These are phyloP conservation scores for Orchesella cincta DNA, from an alignment of 1,140 invertebrate species.

Conservation along the genomic window DNA sequence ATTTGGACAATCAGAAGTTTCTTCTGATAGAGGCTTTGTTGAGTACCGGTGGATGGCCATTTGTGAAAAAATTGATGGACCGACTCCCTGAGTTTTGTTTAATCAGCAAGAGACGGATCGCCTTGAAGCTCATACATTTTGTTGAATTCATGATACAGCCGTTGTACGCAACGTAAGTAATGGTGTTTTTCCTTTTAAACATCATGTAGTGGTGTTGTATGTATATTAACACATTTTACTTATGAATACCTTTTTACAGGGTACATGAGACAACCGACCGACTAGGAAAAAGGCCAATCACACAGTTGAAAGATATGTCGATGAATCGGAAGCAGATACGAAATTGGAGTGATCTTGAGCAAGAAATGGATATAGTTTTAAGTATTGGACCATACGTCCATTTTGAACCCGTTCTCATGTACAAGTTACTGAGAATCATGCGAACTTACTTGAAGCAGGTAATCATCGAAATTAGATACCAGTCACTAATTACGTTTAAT, in stretches of 20 bases:
- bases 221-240: neutral
- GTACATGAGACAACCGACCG: conserved; percentile 58
- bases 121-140: conserved; percentile 74
- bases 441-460: conserved; percentile 60
- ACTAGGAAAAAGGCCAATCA: neutral
- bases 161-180: conserved; percentile 75
- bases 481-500: neutral
- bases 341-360: neutral
- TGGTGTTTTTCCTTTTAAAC: neutral
- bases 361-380: conserved; percentile 76
- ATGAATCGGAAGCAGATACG: neutral
- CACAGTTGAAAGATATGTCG: neutral
- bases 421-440: conserved; percentile 75
- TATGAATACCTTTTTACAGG: conserved; percentile 61
- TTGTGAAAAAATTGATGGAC: conserved; percentile 75
- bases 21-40: conserved; percentile 86
- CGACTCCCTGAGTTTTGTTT: conserved; percentile 80
- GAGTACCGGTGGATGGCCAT: conserved; percentile 85
- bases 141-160: conserved; percentile 85
- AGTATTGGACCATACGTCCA: conserved; percentile 85
- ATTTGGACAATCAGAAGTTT: conserved; percentile 87
- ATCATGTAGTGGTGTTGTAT: neutral
- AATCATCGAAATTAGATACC: conserved; percentile 19
- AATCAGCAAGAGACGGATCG: conserved; percentile 76
- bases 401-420: conserved; percentile 82